Evolutionary conservation across 2,888 invertebrate genomes (phyloP), one percentile per base, ranked within the genome.

Genomic region (Clitarchus hookeri): DNA sequence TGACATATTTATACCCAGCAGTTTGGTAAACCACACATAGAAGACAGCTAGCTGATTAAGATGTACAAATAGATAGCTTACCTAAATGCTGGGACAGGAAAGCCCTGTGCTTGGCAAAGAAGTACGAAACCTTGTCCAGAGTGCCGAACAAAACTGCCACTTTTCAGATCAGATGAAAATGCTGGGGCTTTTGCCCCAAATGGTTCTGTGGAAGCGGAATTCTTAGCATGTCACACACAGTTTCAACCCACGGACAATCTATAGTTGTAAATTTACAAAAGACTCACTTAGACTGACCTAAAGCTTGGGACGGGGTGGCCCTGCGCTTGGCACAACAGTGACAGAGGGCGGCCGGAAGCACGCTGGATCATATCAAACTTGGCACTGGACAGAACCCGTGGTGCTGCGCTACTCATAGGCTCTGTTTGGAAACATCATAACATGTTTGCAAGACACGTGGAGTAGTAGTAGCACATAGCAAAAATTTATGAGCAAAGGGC

Each of bases 381-480:
- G 77, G 87, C 87, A 23, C 83, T 86, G 26, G 87, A 85, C 23
- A 94, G 93, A 88, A 95, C 94, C 91, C 95, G 95, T 88, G 96
- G 96, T 89, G 94, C 93, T 88, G 95, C 95, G 91, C 95, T 95
- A 92, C 95, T 95, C 92, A 96, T 94, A 89, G 96, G 96, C 93
- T 96, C 95, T 95, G 92, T 82, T 86, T 88, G 88, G 65, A 65
- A 19, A 65, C 65, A 53, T 12, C 53, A 65, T 19, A 65, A 65
- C 65, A 65, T n/a, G 65, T 23, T 65, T 65, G 23, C 8, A 9
- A 65, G 48, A 0, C 48, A 48, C 11, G 48, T 36, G 1, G 4
- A 36, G 36, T 36, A 36, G 36, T 36, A 36, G 36, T 36, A 36
- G 36, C 36, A 36, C 36, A 36, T 36, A 36, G 36, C 36, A 4